Evolutionary conservation across 2,113 vertebrate species (phyloP).

Genomic region (Ammodytes dubius): DNA sequence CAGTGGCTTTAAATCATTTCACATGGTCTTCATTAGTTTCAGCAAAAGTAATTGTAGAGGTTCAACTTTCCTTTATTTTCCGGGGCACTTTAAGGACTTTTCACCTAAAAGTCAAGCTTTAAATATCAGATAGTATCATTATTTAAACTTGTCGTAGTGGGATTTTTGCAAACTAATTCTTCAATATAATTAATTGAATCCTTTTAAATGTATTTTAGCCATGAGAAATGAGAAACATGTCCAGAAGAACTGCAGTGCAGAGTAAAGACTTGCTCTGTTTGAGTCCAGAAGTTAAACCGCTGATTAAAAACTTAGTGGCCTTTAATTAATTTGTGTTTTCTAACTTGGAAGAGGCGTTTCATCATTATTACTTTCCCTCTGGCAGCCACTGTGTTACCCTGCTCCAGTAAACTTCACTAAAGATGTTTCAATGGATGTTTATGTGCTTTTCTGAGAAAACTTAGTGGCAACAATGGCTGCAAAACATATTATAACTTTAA

Average conservation of each 20-base stretch:
- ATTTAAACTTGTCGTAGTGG: background rate
- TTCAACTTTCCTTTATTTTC: background rate
- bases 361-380: too few species aligned
- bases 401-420: too few species aligned
- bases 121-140: background rate
- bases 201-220: background rate
- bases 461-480: too few species aligned
- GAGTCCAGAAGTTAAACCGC: background rate
- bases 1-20: background rate
- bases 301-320: background rate
- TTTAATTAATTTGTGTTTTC: background rate
- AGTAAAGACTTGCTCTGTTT: background rate
- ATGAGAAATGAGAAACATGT: background rate
- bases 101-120: background rate
- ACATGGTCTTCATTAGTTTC: background rate
- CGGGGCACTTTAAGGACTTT: background rate
- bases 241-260: background rate
- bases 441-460: too few species aligned
- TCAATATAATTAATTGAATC: background rate
- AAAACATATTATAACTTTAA: too few species aligned
- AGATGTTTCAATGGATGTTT: too few species aligned
- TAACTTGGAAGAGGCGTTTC: background rate
- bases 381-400: too few species aligned
- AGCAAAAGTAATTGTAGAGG: background rate
- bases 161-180: background rate